Base-by-base conservation (phyloP, 2,113 vertebrate genomes). In the Syrmaticus mikado region DNA sequence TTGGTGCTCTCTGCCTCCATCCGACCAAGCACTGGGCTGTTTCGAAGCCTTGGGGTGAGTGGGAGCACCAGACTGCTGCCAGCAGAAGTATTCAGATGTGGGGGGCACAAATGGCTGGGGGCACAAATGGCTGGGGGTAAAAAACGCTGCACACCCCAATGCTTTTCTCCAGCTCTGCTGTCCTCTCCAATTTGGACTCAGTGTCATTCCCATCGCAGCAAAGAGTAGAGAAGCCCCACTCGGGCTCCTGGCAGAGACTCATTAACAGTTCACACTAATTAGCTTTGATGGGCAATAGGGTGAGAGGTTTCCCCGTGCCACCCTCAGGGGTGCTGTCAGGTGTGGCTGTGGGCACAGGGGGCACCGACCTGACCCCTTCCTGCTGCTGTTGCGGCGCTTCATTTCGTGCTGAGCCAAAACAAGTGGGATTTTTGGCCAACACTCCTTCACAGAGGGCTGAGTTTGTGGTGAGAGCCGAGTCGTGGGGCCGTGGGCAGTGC, bases 21-120 rank as follows among this genome's bases (percentile, higher is more conserved):
- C 28, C n/a, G 55, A 70, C 6, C 21, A 32, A n/a, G 8, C 2
- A 0, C 30, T 3, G 1, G 28, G 17, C 40, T 0, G 0, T 28
- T 65, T 43, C 1, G 8, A 67, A 89, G 14, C 6, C 34, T 61
- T 48, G 41, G 34, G 30, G 15, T 52, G 48, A 17, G 43, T 14
- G 46, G 30, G 6, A 0, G 28, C 41, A 52, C 57, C 40, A 50
- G 0, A 40, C 13, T 6, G 11, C 21, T 4, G 14, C 20, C 4
- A 3, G 70, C 34, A 45, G n/a, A 62, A 38, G 14, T 10, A 6
- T 27, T 62, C 36, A 36, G 60, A 38, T 3, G 24, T 75, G 1
- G 10, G 72, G 61, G 38, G 38, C 38, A 38, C 38, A 38, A 38
- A 8, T 1, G 7, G 52, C 5, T 62, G 12, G 2, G 27, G 20